Conservation (phyloP, 2,113 vertebrate species). For the Sinosuthora webbiana region DNA sequence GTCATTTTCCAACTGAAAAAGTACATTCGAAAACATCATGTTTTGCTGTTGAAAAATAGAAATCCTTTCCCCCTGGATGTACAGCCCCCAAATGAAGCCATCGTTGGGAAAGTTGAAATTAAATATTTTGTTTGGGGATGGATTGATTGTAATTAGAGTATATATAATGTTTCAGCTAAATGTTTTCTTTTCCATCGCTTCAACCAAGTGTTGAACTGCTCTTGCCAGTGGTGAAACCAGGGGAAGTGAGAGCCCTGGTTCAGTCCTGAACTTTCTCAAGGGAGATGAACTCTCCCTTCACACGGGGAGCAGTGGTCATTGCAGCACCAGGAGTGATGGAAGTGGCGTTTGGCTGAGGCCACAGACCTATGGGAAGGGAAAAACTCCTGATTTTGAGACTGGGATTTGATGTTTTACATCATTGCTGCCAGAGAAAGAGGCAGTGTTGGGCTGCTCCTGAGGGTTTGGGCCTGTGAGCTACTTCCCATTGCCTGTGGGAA, state of each 20-base stretch:
- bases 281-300: background rate
- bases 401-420: background rate
- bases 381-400: background rate
- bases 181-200: background rate
- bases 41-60: slow-evolving; percentile 41
- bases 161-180: background rate
- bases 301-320: background rate
- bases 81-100: background rate
- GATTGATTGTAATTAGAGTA: background rate
- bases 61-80: background rate
- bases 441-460: background rate
- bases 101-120: background rate
- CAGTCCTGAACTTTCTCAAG: background rate
- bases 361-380: background rate
- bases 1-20: slow-evolving; percentile 61
- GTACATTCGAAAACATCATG: slow-evolving; percentile 41
- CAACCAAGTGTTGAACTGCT: background rate
- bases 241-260: background rate
- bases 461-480: background rate
- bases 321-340: background rate
- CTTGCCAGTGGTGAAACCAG: background rate
- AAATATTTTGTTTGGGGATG: background rate
- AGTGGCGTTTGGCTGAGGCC: background rate
- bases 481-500: background rate
- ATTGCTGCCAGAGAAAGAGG: background rate